Evolutionary conservation across 2,888 invertebrate species (phyloP), one percentile per base, ranked within the genome.

Genomic region (Conops quadrifasciatus): DNA sequence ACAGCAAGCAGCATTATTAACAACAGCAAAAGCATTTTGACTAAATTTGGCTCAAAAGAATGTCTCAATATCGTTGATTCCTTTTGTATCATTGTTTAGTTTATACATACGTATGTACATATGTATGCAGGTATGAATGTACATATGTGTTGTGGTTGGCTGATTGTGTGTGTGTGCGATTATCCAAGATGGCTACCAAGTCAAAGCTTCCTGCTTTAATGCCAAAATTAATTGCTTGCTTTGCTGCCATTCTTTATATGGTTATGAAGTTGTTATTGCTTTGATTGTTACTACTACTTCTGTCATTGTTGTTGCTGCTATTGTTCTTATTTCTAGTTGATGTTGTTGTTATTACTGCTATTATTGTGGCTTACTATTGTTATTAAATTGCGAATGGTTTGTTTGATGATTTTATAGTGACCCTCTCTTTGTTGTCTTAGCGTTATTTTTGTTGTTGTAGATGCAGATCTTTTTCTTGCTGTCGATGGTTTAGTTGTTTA

Each of bases 141-240:
- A n/a, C n/a, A n/a, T 45, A 21, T 62, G 45, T 63, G 47, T 63
- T n/a, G n/a, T n/a, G n/a, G n/a, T n/a, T n/a, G n/a, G n/a, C n/a
- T n/a, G n/a, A n/a, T 26, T 63, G 62, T 47, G 24, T 26, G 5
- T 16, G 26, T 58, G 26, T 16, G 24, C 24, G 24, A 15, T 58
- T 58, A 7, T 15, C 45, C 45, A 47, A 63, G 47, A 63, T 63
- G 63, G 65, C 53, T 56, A 19, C 65, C 65, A 28, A 47, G 28
- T 28, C 51, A 28, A 51, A 51, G 51, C 56, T 66, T 56, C 66
- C 56, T 56, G 66, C 36, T 56, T 66, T 56, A 53, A 56, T 36
- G 13, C 56, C 24, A 56, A 51, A 56, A 53, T 66, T 66, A 56
- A 66, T 66, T 66, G 66, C 56, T 66, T 66, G 66, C 24, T 66